Conservation (phyloP, 2,113 vertebrate genomes). For the Chascanopsetta lugubris region DNA sequence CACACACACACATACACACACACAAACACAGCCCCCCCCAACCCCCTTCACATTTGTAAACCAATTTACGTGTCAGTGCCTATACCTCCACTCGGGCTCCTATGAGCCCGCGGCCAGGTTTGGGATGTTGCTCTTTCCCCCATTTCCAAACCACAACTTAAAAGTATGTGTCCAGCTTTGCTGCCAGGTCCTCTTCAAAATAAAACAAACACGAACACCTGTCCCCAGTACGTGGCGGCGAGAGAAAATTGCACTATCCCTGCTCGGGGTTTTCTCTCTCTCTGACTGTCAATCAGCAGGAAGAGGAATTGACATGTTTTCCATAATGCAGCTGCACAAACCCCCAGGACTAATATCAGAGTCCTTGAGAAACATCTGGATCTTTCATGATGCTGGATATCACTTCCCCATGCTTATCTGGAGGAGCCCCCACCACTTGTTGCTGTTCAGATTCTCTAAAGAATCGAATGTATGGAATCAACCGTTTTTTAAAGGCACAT, state of each 20-base stretch:
- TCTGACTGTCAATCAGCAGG: slow-evolving; percentile 30
- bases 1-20: no score
- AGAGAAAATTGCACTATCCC: slow-evolving; percentile 11
- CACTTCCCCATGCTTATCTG: not conserved
- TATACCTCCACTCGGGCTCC: slow-evolving; percentile 7
- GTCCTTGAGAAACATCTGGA: slow-evolving; percentile 52
- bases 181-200: slow-evolving; percentile 38
- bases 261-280: slow-evolving; percentile 9
- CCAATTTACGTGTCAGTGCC: slow-evolving; percentile 16
- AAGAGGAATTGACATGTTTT: slow-evolving; percentile 21
- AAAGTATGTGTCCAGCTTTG: slow-evolving; percentile 15
- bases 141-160: slow-evolving; percentile 46
- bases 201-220: slow-evolving; percentile 64
- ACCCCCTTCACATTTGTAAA: slow-evolving; percentile 6
- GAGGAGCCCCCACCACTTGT: not conserved
- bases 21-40: no score
- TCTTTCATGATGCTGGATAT: slow-evolving; percentile 2
- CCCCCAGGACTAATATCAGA: not conserved
- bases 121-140: slow-evolving; percentile 41
- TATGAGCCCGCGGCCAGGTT: slow-evolving; percentile 11
- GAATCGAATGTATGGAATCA: no score
- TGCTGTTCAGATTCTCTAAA: not conserved
- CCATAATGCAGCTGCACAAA: slow-evolving; percentile 29
- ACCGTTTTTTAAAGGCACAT: slow-evolving; percentile 9
- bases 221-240: slow-evolving; percentile 33